A percentile compares a stretch with the other conserved stretches of the same genome.
Evolutionary conservation across 2,797 vertebrate species (phyloP).

Genomic region (Sebastes aleutianus): DNA sequence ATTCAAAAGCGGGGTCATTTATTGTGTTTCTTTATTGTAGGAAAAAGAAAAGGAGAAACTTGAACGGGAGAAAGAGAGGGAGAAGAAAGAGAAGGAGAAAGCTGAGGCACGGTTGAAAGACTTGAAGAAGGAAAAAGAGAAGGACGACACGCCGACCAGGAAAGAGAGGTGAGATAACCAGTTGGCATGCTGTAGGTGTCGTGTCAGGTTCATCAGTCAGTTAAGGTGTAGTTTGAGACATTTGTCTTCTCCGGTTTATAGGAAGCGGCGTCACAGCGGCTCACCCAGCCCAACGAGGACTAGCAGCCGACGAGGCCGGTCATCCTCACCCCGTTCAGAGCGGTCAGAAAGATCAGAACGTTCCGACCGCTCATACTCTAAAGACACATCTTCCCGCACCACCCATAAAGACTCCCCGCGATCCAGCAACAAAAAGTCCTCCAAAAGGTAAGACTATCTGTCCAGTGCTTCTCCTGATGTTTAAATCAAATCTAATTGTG

Average conservation of each 20-base stretch:
- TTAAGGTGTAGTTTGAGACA: not conserved
- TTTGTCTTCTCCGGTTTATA: conserved; percentile 61
- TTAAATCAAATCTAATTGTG: no score
- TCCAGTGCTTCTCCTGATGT: fast-evolving
- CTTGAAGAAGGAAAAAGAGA: conserved; percentile 82
- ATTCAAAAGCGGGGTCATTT: not conserved
- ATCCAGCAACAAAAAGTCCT: conserved; percentile 91
- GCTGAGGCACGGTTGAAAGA: conserved; percentile 91
- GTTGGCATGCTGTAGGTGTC: not conserved
- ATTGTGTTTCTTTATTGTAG: conserved; percentile 66
- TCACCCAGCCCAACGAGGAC: conserved; percentile 93
- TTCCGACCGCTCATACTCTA: conserved; percentile 89
- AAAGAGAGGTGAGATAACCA: conserved; percentile 89
- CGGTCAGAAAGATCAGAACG: conserved; percentile 88
- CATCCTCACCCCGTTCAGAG: conserved; percentile 93
- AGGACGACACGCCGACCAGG: conserved; percentile 88
- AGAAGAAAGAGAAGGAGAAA: conserved; percentile 96
- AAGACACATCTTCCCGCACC: conserved; percentile 89
- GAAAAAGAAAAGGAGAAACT: conserved; percentile 95
- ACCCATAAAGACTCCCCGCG: conserved; percentile 96
- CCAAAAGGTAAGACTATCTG: conserved; percentile 85
- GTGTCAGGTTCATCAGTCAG: not conserved
- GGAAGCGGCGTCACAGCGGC: conserved; percentile 93
- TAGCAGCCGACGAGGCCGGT: conserved; percentile 87
- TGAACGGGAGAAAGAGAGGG: conserved; percentile 90